These are phyloP conservation scores for Otolemur crassicaudatus DNA, from an alignment of 2,797 vertebrate species.

Conservation along the genomic window DNA sequence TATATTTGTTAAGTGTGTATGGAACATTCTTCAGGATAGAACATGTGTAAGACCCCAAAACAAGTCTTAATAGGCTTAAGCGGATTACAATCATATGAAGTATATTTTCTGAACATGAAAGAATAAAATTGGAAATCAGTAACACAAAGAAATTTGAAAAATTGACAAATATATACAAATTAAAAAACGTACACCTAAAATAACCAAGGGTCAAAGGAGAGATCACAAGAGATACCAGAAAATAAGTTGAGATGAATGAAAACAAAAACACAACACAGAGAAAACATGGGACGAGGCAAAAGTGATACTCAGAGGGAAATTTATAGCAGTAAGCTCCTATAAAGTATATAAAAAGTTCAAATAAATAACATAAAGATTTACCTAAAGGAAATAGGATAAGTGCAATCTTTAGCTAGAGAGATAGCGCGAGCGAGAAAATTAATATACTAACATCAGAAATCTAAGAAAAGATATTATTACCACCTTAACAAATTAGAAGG, in stretches of 20 bases:
- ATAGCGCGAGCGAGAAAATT: background rate
- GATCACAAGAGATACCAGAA: background rate
- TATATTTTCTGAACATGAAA: background rate
- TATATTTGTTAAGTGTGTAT: background rate
- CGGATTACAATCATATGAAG: background rate
- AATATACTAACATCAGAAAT: background rate
- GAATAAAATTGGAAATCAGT: background rate
- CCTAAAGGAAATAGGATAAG: background rate
- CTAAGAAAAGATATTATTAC: background rate
- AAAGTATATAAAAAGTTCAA: background rate
- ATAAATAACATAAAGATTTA: background rate
- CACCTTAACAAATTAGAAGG: background rate
- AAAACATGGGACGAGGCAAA: background rate
- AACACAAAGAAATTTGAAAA: background rate
- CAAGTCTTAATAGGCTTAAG: background rate
- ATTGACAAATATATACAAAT: slow-evolving; percentile 16
- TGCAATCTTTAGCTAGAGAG: background rate
- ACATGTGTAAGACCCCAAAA: background rate
- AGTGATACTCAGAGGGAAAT: background rate
- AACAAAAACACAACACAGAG: background rate
- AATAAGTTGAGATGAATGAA: slow-evolving; percentile 3
- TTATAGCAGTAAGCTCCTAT: background rate
- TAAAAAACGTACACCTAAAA: background rate
- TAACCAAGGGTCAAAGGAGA: background rate
- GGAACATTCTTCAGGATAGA: background rate